phyloP scores from a whole-genome alignment of 1,140 invertebrate species.

The Rhagoletis pomonella region DNA sequence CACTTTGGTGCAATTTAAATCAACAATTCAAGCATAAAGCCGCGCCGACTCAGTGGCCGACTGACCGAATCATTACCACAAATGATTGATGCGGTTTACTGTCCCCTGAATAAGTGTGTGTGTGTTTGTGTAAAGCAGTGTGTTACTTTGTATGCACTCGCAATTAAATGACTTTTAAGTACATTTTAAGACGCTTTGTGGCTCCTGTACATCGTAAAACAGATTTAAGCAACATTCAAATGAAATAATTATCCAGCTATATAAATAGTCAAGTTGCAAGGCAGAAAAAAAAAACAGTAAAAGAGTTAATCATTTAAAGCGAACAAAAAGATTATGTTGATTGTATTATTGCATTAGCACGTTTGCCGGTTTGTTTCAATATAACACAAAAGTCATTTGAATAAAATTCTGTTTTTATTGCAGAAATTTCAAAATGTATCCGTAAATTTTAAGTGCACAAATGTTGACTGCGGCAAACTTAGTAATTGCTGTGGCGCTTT shows the following conservation, averaged over 20 bases:
- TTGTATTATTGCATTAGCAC: not conserved
- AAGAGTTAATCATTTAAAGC: not conserved
- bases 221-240: not conserved
- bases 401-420: constrained; percentile 4
- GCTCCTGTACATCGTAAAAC: constrained; percentile 16
- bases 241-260: not conserved
- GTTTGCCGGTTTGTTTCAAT: not conserved
- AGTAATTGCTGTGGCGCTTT: not conserved
- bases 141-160: not conserved
- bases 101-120: too few species aligned
- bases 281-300: not conserved
- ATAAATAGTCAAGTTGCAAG: not conserved
- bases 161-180: not conserved
- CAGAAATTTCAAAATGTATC: not conserved
- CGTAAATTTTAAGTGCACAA: not conserved
- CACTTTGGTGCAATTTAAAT: constrained; percentile 26
- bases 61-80: not conserved
- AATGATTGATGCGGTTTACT: too few species aligned
- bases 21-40: not conserved
- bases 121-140: not conserved
- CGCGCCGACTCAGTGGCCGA: not conserved
- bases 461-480: not conserved
- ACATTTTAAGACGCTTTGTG: not conserved
- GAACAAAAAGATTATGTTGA: not conserved
- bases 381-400: not conserved